These are phyloP conservation scores for Bombus sibiricus DNA, from an alignment of 1,140 invertebrate genomes.

Conservation along the genomic window DNA sequence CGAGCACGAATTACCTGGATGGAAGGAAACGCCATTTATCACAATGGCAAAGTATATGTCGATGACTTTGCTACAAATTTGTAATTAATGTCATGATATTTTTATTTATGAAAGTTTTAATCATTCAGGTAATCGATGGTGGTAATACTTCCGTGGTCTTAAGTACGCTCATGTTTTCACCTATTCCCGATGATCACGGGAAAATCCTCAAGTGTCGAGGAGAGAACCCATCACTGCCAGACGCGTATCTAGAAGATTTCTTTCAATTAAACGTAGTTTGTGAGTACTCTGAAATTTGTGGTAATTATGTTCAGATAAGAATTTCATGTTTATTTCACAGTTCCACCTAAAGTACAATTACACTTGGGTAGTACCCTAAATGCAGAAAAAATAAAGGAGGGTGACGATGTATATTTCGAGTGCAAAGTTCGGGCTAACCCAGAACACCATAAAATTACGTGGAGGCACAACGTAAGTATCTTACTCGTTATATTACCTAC, in stretches of 20 bases:
- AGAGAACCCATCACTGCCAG: constrained; percentile 89
- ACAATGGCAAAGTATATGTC: constrained; percentile 87
- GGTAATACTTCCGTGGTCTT: constrained; percentile 88
- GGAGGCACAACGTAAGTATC: constrained; percentile 92
- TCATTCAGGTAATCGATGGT: constrained; percentile 84
- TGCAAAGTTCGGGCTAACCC: constrained; percentile 95
- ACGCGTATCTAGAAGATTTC: constrained; percentile 89
- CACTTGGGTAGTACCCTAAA: constrained; percentile 92
- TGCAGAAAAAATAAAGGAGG: constrained; percentile 94
- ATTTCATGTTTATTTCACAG: constrained; percentile 83
- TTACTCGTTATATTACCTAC: background rate
- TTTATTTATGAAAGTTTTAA: background rate
- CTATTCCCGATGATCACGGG: constrained; percentile 91
- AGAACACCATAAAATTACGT: constrained; percentile 91
- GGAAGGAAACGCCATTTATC: constrained; percentile 89
- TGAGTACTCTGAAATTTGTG: constrained; percentile 84
- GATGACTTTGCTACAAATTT: constrained; percentile 8
- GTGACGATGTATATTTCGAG: constrained; percentile 96
- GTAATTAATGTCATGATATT: background rate
- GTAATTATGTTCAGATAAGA: background rate
- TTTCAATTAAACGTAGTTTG: constrained; percentile 93
- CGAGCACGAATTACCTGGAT: constrained; percentile 92
- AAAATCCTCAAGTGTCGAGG: constrained; percentile 92
- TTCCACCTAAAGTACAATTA: constrained; percentile 92
- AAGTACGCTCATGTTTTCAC: constrained; percentile 91